Evolutionary conservation across 2,888 invertebrate genomes (phyloP).

Genomic region (Ichneumon xanthorius): DNA sequence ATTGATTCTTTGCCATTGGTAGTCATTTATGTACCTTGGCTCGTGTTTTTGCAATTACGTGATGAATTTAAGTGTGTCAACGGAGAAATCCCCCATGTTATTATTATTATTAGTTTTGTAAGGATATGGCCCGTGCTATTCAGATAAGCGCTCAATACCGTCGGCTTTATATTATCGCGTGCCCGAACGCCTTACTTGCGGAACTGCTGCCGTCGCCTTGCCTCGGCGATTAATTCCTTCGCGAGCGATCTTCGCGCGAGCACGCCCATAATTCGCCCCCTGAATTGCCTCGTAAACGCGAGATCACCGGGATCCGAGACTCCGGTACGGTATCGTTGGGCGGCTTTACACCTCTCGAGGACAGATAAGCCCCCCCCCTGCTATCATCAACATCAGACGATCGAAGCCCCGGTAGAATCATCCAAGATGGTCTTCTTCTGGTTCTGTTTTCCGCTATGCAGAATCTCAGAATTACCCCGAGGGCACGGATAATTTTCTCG

Average conservation of each 20-base stretch:
- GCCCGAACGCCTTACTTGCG: slow-evolving; percentile 27
- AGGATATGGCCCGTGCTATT: not conserved
- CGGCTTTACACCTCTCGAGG: slow-evolving; percentile 55
- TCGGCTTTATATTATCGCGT: slow-evolving; percentile 34
- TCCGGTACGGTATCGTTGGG: slow-evolving; percentile 38
- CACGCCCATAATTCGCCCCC: slow-evolving; percentile 75
- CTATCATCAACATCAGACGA: not conserved
- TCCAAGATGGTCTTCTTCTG: not conserved
- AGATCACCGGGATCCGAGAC: slow-evolving; percentile 20
- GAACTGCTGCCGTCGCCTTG: slow-evolving; percentile 48
- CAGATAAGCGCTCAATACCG: not conserved
- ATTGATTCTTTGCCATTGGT: not conserved
- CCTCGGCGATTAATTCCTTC: slow-evolving; percentile 72
- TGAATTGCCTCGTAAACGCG: slow-evolving; percentile 74
- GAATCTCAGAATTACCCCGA: not conserved
- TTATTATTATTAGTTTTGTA: not conserved
- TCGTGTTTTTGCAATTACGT: not conserved
- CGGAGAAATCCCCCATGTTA: not conserved
- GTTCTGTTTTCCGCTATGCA: slow-evolving; percentile 21
- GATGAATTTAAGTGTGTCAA: not conserved
- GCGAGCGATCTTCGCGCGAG: slow-evolving; percentile 28
- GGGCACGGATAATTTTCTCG: slow-evolving; percentile 6
- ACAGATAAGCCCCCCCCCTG: slow-evolving; percentile 32
- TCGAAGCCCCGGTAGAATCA: not conserved
- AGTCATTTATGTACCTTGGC: not conserved